Evolutionary conservation across 2,113 vertebrate species (phyloP), one percentile per base, ranked within the genome.

Genomic region (Muntiacus reevesi): DNA sequence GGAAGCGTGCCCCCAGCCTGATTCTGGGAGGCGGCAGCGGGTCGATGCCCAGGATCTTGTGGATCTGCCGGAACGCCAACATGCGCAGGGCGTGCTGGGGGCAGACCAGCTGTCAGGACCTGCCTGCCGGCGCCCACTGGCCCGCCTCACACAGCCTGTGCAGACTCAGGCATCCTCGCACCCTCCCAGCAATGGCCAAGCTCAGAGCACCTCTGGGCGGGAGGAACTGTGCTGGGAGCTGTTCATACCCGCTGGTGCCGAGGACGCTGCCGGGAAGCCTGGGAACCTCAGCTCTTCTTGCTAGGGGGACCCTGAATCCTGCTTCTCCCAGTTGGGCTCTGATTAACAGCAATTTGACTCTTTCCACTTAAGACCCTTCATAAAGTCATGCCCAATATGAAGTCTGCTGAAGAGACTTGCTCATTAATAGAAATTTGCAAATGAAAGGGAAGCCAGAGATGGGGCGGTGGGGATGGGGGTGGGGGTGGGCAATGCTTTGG

Each of bases 11-110:
- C 36, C 97, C 95, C 7, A 98, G 98, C 79, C 94, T 95, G 91
- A 97, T 98, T 87, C 99, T 99, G 74, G 97, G 96, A 8, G 96
- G 97, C 0, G 98, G 98, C 85, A 99, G 98, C 0, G 98, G 99
- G 43, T 99, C 98, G 98, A 99, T 91, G 79, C 92, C 95, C 47
- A 99, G 98, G 16, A 99, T 93, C 55, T 98, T 98, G 98, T 99
- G 99, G 78, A 99, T 98, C 96, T 99, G 99, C 55, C 98, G 98
- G 98, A 99, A 99, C 10, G 98, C 98, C 43, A 99, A 94, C 67
- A 99, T 97, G 92, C 99, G 98, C 96, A 99, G 98, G 11, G 99
- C 98, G 2, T 98, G 98, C 99, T 99, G 98, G 12, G 47, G 92
- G 97, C 14, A 67, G 87, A n/a, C 95, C 10, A 43, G 60, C 6